Evolutionary conservation across 2,888 invertebrate species (phyloP).

Genomic region (Amorpha juglandis): DNA sequence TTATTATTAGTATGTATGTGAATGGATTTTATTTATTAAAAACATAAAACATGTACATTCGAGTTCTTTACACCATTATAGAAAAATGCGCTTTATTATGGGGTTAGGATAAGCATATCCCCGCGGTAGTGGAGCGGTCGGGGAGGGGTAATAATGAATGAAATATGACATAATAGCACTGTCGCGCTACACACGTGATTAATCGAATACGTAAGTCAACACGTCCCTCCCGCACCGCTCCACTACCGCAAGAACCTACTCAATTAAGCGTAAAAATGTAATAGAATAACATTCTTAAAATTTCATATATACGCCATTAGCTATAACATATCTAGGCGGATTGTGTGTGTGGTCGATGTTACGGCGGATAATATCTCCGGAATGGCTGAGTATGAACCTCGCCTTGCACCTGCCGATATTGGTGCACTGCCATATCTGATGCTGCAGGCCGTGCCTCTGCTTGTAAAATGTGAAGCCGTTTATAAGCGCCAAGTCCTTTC

Average conservation of each 20-base stretch:
- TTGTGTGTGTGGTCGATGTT: slow-evolving; percentile 31
- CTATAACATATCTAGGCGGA: slow-evolving; percentile 11
- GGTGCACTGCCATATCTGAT: slow-evolving; percentile 32
- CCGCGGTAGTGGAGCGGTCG: too few species aligned
- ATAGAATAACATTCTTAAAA: background rate
- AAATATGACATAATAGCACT: too few species aligned
- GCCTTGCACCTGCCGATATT: slow-evolving; percentile 33
- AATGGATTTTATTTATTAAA: too few species aligned
- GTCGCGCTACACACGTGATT: too few species aligned
- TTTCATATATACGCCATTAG: slow-evolving; percentile 25
- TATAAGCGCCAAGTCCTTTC: slow-evolving; percentile 30
- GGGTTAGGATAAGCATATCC: too few species aligned
- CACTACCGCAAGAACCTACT: background rate
- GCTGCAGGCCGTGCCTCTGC: slow-evolving; percentile 27
- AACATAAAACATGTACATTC: too few species aligned
- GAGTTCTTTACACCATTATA: too few species aligned
- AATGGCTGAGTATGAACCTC: slow-evolving; percentile 27
- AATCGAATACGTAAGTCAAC: too few species aligned
- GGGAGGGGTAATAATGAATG: too few species aligned
- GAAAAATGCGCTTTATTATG: too few species aligned
- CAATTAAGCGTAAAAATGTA: too few species aligned
- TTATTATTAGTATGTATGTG: too few species aligned
- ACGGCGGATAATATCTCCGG: slow-evolving; percentile 1
- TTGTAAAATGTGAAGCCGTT: slow-evolving; percentile 51
- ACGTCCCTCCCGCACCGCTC: background rate